phyloP scores from a whole-genome alignment of 2,888 invertebrate genomes.

The Cancer borealis region DNA sequence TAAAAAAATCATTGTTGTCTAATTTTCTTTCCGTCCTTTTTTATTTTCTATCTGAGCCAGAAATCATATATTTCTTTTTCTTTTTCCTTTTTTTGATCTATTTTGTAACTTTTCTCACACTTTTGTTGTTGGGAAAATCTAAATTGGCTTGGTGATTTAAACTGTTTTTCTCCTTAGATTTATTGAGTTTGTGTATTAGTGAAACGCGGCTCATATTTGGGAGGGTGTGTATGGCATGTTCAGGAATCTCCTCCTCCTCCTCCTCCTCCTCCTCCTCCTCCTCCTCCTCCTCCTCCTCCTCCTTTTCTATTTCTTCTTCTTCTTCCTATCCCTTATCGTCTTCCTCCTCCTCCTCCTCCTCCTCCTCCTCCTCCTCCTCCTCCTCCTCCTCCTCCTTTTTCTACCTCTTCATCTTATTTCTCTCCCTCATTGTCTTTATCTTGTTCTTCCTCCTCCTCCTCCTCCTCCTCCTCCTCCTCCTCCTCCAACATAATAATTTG shows the following conservation, averaged over 20 bases:
- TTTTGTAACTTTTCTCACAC: background rate
- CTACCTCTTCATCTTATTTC: background rate
- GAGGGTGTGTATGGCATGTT: background rate
- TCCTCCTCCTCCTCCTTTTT: background rate
- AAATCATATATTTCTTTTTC: background rate
- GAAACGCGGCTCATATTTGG: background rate
- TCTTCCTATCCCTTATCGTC: background rate
- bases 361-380: slow-evolving; percentile 35
- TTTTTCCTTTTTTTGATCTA: background rate
- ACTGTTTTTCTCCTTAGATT: slow-evolving; percentile 21
- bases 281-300: slow-evolving; percentile 38
- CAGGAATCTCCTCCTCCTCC: background rate
- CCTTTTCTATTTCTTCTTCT: background rate
- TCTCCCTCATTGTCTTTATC: background rate
- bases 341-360: slow-evolving; percentile 39
- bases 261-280: background rate
- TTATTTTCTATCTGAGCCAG: background rate
- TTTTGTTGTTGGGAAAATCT: background rate
- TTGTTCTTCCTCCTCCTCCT: background rate
- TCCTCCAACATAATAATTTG: background rate
- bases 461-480: background rate
- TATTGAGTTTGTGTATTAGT: slow-evolving; percentile 15
- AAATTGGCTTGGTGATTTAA: background rate
- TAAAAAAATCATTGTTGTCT: background rate
- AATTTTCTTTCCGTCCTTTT: background rate